phyloP scores from a whole-genome alignment of 2,797 vertebrate genomes.

The Antrozous pallidus region DNA sequence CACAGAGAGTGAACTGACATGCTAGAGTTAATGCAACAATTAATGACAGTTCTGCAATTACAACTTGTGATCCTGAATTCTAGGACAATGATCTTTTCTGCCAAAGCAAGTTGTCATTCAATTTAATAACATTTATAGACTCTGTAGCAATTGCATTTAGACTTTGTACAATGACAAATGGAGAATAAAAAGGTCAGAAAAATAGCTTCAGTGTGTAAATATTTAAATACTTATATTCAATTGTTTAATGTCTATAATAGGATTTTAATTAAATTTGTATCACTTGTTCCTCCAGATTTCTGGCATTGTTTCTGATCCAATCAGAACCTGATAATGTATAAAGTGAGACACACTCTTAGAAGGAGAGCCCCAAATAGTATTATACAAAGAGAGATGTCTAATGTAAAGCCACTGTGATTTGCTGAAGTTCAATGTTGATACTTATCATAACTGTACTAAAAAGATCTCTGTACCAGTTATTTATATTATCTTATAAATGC shows the following conservation, averaged over 20 bases:
- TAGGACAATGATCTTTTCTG: background rate
- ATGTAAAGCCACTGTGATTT: constrained; percentile 10
- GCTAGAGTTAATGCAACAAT: background rate
- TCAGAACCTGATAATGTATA: background rate
- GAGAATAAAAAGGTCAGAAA: background rate
- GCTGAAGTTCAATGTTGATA: constrained; percentile 41
- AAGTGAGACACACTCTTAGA: background rate
- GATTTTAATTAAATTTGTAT: background rate
- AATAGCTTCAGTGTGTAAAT: background rate
- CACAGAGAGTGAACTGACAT: background rate
- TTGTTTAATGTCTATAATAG: background rate
- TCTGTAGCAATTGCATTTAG: background rate
- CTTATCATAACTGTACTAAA: constrained; percentile 17
- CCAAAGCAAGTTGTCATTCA: background rate
- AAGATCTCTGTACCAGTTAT: background rate
- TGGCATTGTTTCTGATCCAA: background rate
- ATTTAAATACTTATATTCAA: background rate
- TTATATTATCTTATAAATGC: constrained; percentile 59
- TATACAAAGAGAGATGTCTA: constrained; percentile 8
- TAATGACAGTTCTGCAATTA: background rate
- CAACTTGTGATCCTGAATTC: constrained; percentile 4
- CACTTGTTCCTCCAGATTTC: background rate
- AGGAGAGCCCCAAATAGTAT: background rate
- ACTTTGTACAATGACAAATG: background rate
- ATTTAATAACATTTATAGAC: background rate